phyloP scores from a whole-genome alignment of 53 echinoderm and acorn worm species.

The Pentamera pediparva region DNA sequence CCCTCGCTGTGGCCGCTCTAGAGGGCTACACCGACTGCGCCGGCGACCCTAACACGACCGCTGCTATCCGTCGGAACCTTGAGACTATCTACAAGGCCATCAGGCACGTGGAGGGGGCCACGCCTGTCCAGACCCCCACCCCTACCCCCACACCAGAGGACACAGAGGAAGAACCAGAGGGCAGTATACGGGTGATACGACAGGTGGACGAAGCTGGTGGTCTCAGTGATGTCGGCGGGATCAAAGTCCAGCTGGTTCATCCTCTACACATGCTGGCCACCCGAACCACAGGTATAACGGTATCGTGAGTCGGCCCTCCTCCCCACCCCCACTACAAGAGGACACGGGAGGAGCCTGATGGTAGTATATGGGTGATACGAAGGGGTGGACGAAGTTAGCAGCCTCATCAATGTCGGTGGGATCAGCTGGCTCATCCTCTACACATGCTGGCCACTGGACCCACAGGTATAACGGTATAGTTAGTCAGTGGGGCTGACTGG shows the following conservation, averaged over 20 bases:
- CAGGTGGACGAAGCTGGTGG: slow-evolving; percentile 21
- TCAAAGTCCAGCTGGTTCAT: slow-evolving; percentile 88
- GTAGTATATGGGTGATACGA: slow-evolving; percentile 34
- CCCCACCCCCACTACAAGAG: too few species aligned
- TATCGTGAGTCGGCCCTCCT: slow-evolving; percentile 61
- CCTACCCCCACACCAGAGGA: slow-evolving; percentile 98
- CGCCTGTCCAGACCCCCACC: slow-evolving; percentile 86
- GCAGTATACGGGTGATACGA: slow-evolving; percentile 29
- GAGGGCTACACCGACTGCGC: not conserved
- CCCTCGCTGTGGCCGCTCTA: slow-evolving; percentile 1
- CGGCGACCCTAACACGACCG: slow-evolving; percentile 58
- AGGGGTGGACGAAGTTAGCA: slow-evolving; percentile 10
- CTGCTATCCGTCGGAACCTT: slow-evolving; percentile 83
- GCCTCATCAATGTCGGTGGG: too few species aligned
- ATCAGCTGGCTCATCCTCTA: slow-evolving; percentile 86
- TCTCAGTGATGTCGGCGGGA: slow-evolving; percentile 38
- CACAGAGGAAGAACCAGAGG: slow-evolving; percentile 46
- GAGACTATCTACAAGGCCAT: slow-evolving; percentile 98
- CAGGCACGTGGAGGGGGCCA: slow-evolving; percentile 90
- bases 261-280: slow-evolving; percentile 85
- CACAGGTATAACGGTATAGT: slow-evolving; percentile 84
- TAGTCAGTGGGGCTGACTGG: too few species aligned
- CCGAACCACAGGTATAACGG: slow-evolving; percentile 80
- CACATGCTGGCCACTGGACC: slow-evolving; percentile 87
- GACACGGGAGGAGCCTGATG: slow-evolving; percentile 13